Percentiles rank a stretch among this genome's conserved stretches.
These are phyloP conservation scores for Adoxophyes honmai DNA, from an alignment of 1,140 invertebrate species.

Conservation along the genomic window DNA sequence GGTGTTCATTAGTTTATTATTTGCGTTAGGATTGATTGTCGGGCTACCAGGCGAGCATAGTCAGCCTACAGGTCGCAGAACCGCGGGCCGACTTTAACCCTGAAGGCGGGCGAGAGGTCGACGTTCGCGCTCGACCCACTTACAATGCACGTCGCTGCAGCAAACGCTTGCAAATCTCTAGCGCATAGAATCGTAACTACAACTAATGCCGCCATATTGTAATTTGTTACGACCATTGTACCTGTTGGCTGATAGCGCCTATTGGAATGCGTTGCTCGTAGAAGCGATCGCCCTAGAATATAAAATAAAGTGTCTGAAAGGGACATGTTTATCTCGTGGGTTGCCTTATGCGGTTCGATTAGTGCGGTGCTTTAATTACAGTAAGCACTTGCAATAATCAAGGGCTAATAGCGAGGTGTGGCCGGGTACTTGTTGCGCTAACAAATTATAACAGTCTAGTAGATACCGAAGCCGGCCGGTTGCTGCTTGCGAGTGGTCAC, in stretches of 20 bases:
- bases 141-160: conserved; percentile 53
- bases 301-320: background rate
- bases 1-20: conserved; percentile 19
- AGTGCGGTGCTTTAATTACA: conserved; percentile 43
- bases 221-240: conserved; percentile 37
- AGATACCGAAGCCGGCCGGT: background rate
- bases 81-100: conserved; percentile 47
- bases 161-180: conserved; percentile 64
- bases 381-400: conserved; percentile 41
- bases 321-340: conserved; percentile 35
- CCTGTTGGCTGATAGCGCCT: conserved; percentile 20
- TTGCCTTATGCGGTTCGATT: conserved; percentile 43
- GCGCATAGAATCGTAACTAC: conserved; percentile 48
- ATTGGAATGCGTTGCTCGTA: conserved; percentile 5
- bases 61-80: conserved; percentile 27
- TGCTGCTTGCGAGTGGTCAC: conserved; percentile 12
- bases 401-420: conserved; percentile 61
- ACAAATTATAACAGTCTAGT: conserved; percentile 41
- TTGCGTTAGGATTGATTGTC: too few species aligned
- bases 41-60: conserved; percentile 2
- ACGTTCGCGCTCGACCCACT: conserved; percentile 62
- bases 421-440: conserved; percentile 45
- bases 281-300: conserved; percentile 4
- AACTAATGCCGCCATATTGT: conserved; percentile 37
- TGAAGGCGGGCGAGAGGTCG: conserved; percentile 68